Conservation (phyloP, 92 coral and sea anemone species). For the Zoanthus solanderi region DNA sequence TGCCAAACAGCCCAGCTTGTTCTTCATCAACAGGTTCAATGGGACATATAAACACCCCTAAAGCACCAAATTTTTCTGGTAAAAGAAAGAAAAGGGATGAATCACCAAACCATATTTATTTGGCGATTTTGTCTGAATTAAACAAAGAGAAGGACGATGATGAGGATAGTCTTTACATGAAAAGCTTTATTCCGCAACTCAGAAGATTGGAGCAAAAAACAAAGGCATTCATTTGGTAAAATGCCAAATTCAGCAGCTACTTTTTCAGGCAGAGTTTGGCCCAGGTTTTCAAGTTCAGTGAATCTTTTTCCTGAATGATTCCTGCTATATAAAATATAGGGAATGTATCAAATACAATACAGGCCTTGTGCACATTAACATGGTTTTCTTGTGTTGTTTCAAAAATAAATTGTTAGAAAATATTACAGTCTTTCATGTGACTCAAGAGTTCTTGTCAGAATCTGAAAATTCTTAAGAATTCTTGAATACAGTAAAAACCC, state of each 20-base stretch:
- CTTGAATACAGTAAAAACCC: not conserved
- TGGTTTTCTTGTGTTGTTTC: conserved; percentile 5
- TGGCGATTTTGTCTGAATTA: conserved; percentile 21
- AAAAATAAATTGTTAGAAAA: conserved; percentile 3
- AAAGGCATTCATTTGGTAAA: conserved; percentile 24
- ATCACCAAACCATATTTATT: conserved; percentile 6
- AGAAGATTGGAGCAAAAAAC: conserved; percentile 13
- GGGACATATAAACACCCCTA: conserved; percentile 2
- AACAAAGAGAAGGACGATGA: conserved; percentile 19
- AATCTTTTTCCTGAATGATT: not conserved
- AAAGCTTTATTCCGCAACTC: conserved; percentile 8
- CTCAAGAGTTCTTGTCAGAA: conserved; percentile 5
- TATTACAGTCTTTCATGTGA: not conserved
- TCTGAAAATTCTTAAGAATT: not conserved
- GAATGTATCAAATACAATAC: conserved; percentile 4
- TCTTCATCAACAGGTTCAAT: conserved; percentile 9
- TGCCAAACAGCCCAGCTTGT: conserved; percentile 4
- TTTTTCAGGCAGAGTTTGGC: conserved; percentile 22
- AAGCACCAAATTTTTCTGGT: conserved; percentile 16
- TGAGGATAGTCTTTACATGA: conserved; percentile 5
- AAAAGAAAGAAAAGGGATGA: conserved; percentile 24
- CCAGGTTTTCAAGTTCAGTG: conserved; percentile 21
- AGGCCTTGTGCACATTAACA: conserved; percentile 17
- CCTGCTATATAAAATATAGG: conserved; percentile 11
- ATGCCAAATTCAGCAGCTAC: conserved; percentile 12